Evolutionary conservation across 2,888 invertebrate genomes (phyloP).

Genomic region (Nymphalis polychloros): DNA sequence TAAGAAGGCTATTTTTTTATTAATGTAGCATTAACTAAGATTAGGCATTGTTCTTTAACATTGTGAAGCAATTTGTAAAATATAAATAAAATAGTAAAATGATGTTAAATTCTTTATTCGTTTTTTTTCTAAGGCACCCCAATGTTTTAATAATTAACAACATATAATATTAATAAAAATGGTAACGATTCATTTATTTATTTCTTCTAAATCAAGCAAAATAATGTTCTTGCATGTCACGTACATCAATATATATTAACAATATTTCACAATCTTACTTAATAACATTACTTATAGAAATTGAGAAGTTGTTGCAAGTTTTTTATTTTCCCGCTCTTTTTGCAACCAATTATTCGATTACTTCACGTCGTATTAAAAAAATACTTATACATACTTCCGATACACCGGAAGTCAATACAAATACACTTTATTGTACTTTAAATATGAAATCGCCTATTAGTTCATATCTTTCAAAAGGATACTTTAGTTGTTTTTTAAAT

Average conservation of each 20-base stretch:
- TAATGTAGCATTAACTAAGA: conserved; percentile 8
- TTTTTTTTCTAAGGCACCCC: conserved; percentile 12
- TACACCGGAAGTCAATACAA: conserved; percentile 28
- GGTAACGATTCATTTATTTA: too few relatives aligned
- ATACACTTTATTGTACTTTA: background rate
- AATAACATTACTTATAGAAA: background rate
- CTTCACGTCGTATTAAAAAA: conserved; percentile 38
- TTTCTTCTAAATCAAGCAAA: too few relatives aligned
- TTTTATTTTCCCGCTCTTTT: conserved; percentile 65
- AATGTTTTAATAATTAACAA: too few relatives aligned
- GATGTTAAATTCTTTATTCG: conserved; percentile 27
- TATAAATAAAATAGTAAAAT: conserved; percentile 30
- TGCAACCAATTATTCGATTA: conserved; percentile 20
- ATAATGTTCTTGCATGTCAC: too few relatives aligned
- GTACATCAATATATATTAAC: too few relatives aligned
- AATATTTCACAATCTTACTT: too few relatives aligned
- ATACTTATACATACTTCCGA: conserved; percentile 2
- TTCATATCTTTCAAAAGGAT: background rate
- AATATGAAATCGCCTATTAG: background rate
- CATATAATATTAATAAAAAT: too few relatives aligned
- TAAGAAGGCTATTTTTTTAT: conserved; percentile 15
- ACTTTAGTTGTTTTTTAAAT: background rate
- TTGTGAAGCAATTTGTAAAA: conserved; percentile 26
- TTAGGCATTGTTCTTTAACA: conserved; percentile 21
- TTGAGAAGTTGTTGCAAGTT: background rate